Base-by-base conservation (phyloP, 2,888 invertebrate species). In the Tenthredo distinguenda region DNA sequence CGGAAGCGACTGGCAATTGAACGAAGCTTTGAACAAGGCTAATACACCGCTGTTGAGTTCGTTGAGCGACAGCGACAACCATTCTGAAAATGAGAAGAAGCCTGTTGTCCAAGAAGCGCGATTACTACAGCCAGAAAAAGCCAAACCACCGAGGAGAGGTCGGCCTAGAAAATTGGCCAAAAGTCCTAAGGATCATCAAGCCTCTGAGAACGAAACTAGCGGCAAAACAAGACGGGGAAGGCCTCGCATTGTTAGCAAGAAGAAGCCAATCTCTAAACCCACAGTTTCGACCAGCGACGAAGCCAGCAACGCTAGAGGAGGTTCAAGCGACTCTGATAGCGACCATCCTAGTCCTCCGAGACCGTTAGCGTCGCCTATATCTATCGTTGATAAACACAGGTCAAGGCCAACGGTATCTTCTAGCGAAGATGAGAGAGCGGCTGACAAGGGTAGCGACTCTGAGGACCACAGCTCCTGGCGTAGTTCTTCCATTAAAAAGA, bases 161-260 rank as follows among this genome's bases (percentile, higher is more conserved):
- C 93, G 95, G 77, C 95, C 95, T 9, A 94, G 94, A 2, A 95
- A 95, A 88, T 90, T 92, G 26, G 93, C 94, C 1, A 92, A 92
- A 84, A 92, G 92, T 65, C 92, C 92, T 0, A 92, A 92, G 83
- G 87, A 87, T 5, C 87, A 91, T 21, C 90, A 91, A 21, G 86
- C 90, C 7, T 90, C 90, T 0, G 89, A 89, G 21, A 90, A 89
- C 79, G 90, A 92, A 86, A 86, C 86, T 12, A 88, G 89, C 0
- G 76, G 91, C 89, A 58, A 86, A 72, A 85, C 7, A 84, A 86
- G 76, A 84, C 81, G 81, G 82, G 84, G 88, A 86, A 84, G 88
- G 47, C 71, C 85, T 5, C 79, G 85, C 5, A 5, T 82, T 6
- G 47, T 85, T n/a, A 87, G 88, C 91, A 90, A 93, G 93, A 94